Base-by-base conservation (phyloP, 1,140 invertebrate species). In the Cotesia chilonis region DNA sequence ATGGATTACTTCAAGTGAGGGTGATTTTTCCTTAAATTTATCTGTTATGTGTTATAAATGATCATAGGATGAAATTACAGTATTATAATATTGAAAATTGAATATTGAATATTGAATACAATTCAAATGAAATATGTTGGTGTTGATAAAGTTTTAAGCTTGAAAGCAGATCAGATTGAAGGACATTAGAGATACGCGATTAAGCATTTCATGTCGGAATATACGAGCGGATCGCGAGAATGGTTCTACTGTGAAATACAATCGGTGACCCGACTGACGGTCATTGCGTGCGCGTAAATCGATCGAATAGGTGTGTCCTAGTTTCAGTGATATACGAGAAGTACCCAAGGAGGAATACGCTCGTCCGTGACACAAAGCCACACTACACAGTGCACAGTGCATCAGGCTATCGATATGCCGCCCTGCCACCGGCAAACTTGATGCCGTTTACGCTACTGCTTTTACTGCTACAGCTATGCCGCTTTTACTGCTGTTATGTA, bases 211-310 rank as follows among this genome's bases (percentile, higher is more conserved):
- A 36, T 38, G 54, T 47, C 10, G 35, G 71, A 68, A 72, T 72
- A 72, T 68, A 72, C 64, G 64, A 61, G 55, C 57, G 55, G 64
- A 67, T 52, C 28, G 52, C 17, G 51, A 55, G 55, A 68, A 68
- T 68, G 55, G 54, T 55, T 68, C 55, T 14, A 72, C 71, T 72
- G 71, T 72, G 71, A 72, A 72, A 72, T 72, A 72, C 71, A 68
- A 72, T 68, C 65, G 65, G 71, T 72, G 71, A 72, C 71, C 61
- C 71, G 71, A 72, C 64, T 72, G 71, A 72, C 71, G 71, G 71
- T 72, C 71, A 72, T 72, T 72, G 71, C 71, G 71, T 72, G 71
- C 71, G 71, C 64, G 71, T 72, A 72, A 72, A 72, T 72, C 71
- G 71, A 72, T 72, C 71, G 71, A 72, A 72, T 72, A 67, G 70